Percentiles rank a stretch among this genome's conserved stretches.
Evolutionary conservation across 2,113 vertebrate species (phyloP).

Genomic region (Grallaria varia): DNA sequence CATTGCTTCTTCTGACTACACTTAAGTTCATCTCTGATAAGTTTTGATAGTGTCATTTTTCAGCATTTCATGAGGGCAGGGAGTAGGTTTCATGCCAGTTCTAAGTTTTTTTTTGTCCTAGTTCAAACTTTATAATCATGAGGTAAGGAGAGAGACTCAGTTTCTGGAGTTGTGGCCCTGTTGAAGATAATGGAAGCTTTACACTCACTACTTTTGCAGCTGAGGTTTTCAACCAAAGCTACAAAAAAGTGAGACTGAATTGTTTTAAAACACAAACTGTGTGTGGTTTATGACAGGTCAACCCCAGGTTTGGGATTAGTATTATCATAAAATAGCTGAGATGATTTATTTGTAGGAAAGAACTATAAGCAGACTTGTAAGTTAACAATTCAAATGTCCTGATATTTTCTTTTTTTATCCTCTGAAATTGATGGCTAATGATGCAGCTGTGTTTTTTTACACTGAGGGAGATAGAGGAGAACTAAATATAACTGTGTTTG

Average conservation of each 20-base stretch:
- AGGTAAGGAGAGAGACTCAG: not conserved
- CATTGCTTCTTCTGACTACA: not conserved
- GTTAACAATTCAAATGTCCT: not conserved
- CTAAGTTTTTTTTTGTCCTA: not conserved
- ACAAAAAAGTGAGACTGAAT: not conserved
- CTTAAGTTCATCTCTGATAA: not conserved
- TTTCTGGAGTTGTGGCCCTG: not conserved
- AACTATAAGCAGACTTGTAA: not conserved
- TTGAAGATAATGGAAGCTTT: not conserved
- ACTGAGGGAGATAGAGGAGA: not conserved
- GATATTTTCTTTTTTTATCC: not conserved
- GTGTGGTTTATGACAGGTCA: not conserved
- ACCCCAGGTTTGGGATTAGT: not conserved
- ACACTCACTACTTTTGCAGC: not conserved
- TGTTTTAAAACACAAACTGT: accelerated
- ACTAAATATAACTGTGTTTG: not conserved
- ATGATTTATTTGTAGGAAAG: not conserved
- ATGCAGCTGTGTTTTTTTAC: not conserved
- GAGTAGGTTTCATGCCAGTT: not conserved
- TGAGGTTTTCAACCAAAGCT: not conserved
- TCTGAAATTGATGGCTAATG: not conserved
- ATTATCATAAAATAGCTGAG: not conserved
- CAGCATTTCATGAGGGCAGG: not conserved
- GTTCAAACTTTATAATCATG: not conserved
- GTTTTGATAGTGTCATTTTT: not conserved